Conservation (phyloP, 2,888 invertebrate genomes). For the Proisotoma minuta region DNA sequence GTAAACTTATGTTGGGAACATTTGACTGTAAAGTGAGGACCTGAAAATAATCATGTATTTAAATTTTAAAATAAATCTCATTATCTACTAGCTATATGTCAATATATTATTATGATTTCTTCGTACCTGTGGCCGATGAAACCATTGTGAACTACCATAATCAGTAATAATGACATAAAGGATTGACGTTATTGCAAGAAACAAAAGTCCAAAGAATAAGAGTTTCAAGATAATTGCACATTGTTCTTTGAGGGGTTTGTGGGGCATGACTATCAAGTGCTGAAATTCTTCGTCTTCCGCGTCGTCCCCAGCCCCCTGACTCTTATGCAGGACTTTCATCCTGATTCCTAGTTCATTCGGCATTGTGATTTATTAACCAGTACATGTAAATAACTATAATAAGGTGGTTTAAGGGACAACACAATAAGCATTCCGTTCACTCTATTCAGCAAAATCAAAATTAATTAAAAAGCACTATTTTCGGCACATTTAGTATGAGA, state of each 20-base stretch:
- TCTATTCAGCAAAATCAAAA: too few relatives aligned
- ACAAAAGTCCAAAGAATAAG: constrained; percentile 25
- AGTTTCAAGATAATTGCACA: constrained; percentile 28
- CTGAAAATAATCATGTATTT: background rate
- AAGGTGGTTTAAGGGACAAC: background rate
- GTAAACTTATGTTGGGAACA: background rate
- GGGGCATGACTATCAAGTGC: constrained; percentile 36
- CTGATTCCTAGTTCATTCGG: constrained; percentile 27
- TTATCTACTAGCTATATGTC: too few relatives aligned
- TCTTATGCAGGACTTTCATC: constrained; percentile 31
- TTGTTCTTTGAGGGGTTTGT: constrained; percentile 28
- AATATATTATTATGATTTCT: too few relatives aligned
- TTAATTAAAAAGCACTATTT: too few relatives aligned
- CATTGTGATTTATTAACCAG: constrained; percentile 11
- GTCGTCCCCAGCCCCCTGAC: constrained; percentile 14
- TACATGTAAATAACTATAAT: background rate
- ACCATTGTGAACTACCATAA: constrained; percentile 2
- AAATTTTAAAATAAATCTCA: too few relatives aligned
- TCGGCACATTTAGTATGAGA: too few relatives aligned
- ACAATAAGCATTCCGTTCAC: too few relatives aligned
- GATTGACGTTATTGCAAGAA: constrained; percentile 21
- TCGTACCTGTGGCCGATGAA: background rate
- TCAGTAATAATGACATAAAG: constrained; percentile 29
- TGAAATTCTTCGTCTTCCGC: constrained; percentile 34
- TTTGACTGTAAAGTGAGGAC: background rate